phyloP scores from a whole-genome alignment of 2,888 invertebrate genomes.

The Orgyia antiqua region DNA sequence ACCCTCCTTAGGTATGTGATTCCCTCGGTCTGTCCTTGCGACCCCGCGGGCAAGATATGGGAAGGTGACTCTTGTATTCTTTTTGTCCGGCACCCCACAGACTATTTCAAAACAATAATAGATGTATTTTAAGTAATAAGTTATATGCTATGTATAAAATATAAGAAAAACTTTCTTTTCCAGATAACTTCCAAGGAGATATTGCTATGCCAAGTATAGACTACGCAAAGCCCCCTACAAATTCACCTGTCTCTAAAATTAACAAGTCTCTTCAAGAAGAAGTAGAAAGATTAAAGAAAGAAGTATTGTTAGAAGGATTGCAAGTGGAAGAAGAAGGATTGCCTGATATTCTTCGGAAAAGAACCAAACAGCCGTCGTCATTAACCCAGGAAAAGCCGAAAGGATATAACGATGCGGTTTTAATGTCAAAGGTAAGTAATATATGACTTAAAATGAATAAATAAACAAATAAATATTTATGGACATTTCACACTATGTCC shows the following conservation, averaged over 20 bases:
- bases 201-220: slow-evolving; percentile 85
- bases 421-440: slow-evolving; percentile 69
- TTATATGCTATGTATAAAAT: too few species aligned
- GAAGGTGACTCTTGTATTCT: too few species aligned
- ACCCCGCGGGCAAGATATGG: too few species aligned
- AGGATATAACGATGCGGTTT: slow-evolving; percentile 67
- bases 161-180: not conserved
- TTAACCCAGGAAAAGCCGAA: slow-evolving; percentile 67
- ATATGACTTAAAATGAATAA: too few species aligned
- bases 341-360: slow-evolving; percentile 84
- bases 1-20: too few species aligned
- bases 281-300: slow-evolving; percentile 89
- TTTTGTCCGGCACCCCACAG: too few species aligned
- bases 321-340: slow-evolving; percentile 92
- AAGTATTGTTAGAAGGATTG: slow-evolving; percentile 87
- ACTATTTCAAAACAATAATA: too few species aligned
- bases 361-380: slow-evolving; percentile 81
- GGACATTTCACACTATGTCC: too few species aligned
- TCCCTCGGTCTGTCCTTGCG: too few species aligned
- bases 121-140: too few species aligned
- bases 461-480: too few species aligned
- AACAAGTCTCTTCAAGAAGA: slow-evolving; percentile 86
- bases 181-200: slow-evolving; percentile 90
- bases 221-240: slow-evolving; percentile 48
- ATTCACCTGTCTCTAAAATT: slow-evolving; percentile 64